A percentile compares a stretch with the other conserved stretches of the same genome.
Conservation (phyloP, 1,140 invertebrate genomes). For the Penaeus indicus region DNA sequence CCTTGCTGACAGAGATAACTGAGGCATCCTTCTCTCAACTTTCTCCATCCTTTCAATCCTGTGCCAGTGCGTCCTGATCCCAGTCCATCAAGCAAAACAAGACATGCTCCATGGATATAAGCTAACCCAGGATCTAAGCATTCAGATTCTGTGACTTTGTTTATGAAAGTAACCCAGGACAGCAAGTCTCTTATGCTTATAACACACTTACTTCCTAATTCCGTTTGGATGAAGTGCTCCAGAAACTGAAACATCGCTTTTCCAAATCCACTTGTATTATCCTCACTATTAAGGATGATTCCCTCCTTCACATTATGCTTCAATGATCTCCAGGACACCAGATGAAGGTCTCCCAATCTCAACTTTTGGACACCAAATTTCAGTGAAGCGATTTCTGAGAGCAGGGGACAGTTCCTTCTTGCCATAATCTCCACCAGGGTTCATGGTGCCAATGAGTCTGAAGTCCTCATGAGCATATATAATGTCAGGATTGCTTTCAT, state of each 20-base stretch:
- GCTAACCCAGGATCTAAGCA: conserved; percentile 72
- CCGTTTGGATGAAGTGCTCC: conserved; percentile 81
- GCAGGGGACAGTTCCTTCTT: conserved; percentile 99
- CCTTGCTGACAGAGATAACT: conserved; percentile 58
- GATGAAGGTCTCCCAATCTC: conserved; percentile 74
- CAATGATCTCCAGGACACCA: conserved; percentile 85
- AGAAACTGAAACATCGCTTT: conserved; percentile 83
- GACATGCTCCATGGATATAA: conserved; percentile 89
- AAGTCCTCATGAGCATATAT: conserved; percentile 81
- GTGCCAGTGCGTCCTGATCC: conserved; percentile 73
- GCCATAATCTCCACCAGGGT: conserved; percentile 99
- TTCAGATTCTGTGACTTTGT: conserved; percentile 72
- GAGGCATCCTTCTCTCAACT: conserved; percentile 57
- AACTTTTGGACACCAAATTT: conserved; percentile 93
- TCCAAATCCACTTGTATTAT: conserved; percentile 77
- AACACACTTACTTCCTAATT: conserved; percentile 79
- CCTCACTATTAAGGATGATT: conserved; percentile 70
- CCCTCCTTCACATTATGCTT: conserved; percentile 81
- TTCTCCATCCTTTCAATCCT: conserved; percentile 54
- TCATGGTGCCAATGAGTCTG: conserved; percentile 98
- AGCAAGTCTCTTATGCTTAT: conserved; percentile 94
- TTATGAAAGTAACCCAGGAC: conserved; percentile 94
- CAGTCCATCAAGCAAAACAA: conserved; percentile 92
- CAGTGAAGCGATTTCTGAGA: conserved; percentile 96
- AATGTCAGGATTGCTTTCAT: conserved; percentile 64